phyloP scores from a whole-genome alignment of 2,888 invertebrate species.

The Caenorhabditis afra region DNA sequence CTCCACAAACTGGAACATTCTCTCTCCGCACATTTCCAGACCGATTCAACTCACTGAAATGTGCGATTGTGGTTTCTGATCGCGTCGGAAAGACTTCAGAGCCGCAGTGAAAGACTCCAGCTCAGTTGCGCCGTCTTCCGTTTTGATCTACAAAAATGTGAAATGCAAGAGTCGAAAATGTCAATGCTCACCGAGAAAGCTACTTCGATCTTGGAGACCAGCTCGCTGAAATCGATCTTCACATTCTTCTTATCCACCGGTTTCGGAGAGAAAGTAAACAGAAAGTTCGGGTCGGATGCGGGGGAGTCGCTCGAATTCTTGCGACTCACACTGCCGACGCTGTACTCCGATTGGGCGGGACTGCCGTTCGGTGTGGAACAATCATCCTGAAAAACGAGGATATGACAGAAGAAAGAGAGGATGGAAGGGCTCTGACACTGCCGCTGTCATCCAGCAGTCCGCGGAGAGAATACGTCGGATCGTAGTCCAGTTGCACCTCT shows the following conservation, averaged over 20 bases:
- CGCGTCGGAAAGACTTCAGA: slow-evolving; percentile 17
- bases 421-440: slow-evolving; percentile 19
- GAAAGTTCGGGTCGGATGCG: slow-evolving; percentile 27
- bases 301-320: slow-evolving; percentile 38
- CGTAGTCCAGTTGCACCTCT: slow-evolving; percentile 55
- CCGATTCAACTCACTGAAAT: slow-evolving; percentile 5
- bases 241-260: slow-evolving; percentile 24
- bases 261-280: slow-evolving; percentile 47
- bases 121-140: slow-evolving; percentile 19
- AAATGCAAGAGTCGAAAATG: background rate
- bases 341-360: slow-evolving; percentile 37
- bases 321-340: slow-evolving; percentile 14
- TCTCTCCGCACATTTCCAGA: background rate
- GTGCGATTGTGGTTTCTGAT: slow-evolving; percentile 27
- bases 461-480: slow-evolving; percentile 49
- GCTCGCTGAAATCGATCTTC: slow-evolving; percentile 39
- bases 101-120: slow-evolving; percentile 23
- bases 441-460: slow-evolving; percentile 44
- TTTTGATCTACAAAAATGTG: slow-evolving; percentile 20
- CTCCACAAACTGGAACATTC: slow-evolving; percentile 25
- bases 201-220: slow-evolving; percentile 25
- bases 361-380: slow-evolving; percentile 38
- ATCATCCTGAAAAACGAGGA: slow-evolving; percentile 23
- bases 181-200: slow-evolving; percentile 32
- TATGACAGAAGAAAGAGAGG: too few relatives aligned